Evolutionary conservation across 1,140 invertebrate species (phyloP).

Genomic region (Caenorhabditis inopinata): DNA sequence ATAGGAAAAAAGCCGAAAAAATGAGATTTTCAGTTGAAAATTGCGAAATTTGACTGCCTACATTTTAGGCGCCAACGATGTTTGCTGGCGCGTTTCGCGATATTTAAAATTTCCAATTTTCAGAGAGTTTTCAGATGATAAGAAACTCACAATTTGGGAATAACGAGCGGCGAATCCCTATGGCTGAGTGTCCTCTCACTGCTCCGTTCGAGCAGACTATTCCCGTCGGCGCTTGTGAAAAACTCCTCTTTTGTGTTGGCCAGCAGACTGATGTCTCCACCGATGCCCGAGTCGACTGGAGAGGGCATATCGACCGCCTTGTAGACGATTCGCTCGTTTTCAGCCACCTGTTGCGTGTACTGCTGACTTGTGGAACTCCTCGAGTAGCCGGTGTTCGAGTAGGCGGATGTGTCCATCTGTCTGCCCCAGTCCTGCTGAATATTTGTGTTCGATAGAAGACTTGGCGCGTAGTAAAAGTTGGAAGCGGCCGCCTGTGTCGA

Average conservation of each 20-base stretch:
- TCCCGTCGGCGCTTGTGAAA: slow-evolving; percentile 65
- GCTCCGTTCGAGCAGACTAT: slow-evolving; percentile 60
- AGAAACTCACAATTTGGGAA: slow-evolving; percentile 89
- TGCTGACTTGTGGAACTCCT: slow-evolving; percentile 29
- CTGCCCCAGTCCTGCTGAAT: slow-evolving; percentile 2
- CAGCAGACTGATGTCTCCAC: slow-evolving; percentile 57
- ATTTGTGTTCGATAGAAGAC: not conserved
- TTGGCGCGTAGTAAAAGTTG: not conserved
- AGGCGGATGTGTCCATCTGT: slow-evolving; percentile 1
- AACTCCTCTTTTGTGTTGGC: slow-evolving; percentile 67
- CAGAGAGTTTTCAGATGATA: not conserved
- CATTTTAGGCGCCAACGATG: no score
- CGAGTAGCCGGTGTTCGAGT: not conserved
- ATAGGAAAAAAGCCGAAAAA: no score
- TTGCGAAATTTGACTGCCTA: no score
- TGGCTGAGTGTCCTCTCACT: slow-evolving; percentile 65
- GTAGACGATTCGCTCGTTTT: slow-evolving; percentile 32
- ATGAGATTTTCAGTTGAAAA: no score
- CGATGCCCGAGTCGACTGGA: slow-evolving; percentile 62
- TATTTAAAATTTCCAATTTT: not conserved
- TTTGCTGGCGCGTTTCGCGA: no score
- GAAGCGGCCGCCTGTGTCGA: not conserved
- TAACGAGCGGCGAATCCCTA: slow-evolving; percentile 74
- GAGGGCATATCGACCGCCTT: slow-evolving; percentile 56
- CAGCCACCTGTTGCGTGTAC: slow-evolving; percentile 37